Percentiles rank a stretch among this genome's conserved stretches.
Evolutionary conservation across 2,113 vertebrate species (phyloP).

Genomic region (Ia io): DNA sequence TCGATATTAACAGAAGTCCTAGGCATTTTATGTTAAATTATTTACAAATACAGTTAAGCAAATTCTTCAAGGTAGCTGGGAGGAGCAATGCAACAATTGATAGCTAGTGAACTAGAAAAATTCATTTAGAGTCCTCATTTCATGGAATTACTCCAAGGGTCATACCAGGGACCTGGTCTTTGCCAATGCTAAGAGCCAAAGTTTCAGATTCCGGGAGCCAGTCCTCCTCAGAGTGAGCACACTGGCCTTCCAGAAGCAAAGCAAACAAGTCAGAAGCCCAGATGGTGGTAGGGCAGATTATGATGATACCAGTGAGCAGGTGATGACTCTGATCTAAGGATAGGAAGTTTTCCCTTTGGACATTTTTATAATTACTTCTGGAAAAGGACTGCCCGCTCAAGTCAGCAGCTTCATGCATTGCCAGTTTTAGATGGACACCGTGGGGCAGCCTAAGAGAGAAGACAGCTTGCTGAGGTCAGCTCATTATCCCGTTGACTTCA

Average conservation of each 20-base stretch:
- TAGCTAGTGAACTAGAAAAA: neutral
- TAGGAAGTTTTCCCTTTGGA: neutral
- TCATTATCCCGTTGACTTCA: neutral
- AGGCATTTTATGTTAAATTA: conserved; percentile 53
- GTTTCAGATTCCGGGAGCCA: neutral
- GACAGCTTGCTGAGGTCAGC: neutral
- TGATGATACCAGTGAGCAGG: neutral
- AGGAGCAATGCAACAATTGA: neutral
- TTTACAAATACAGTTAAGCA: conserved; percentile 46
- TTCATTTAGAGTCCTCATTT: conserved; percentile 28
- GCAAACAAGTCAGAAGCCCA: conserved; percentile 9
- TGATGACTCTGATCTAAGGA: neutral
- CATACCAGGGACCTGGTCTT: neutral
- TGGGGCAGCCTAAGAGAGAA: neutral
- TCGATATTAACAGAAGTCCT: conserved; percentile 48
- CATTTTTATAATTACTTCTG: neutral
- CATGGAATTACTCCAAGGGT: conserved; percentile 29
- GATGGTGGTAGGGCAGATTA: neutral
- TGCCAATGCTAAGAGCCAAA: neutral
- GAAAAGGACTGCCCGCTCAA: neutral
- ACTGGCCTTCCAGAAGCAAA: neutral
- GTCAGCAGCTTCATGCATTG: neutral
- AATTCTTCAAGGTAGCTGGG: conserved; percentile 36
- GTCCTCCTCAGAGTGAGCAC: neutral
- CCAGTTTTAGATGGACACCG: neutral